Evolutionary conservation across 2,797 vertebrate species (phyloP).

Genomic region (Microchirus variegatus): DNA sequence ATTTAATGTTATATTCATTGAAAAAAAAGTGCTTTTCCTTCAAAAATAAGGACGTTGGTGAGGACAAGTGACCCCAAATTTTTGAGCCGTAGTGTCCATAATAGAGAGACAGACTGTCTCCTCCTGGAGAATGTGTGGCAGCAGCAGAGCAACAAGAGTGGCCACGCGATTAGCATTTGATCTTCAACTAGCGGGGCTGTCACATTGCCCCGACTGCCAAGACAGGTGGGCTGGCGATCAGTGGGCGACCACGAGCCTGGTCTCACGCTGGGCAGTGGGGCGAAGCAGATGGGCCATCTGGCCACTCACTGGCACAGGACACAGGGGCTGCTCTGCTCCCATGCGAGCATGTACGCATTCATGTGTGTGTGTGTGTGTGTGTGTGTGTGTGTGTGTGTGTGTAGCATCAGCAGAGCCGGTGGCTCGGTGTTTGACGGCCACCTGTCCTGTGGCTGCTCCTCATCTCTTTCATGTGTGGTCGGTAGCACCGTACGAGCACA

Average conservation of each 20-base stretch:
- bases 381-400: constrained; percentile 23
- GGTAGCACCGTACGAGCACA: constrained; percentile 27
- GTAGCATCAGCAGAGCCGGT: constrained; percentile 37
- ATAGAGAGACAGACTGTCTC: constrained; percentile 27
- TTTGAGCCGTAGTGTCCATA: too few species aligned
- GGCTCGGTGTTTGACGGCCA: constrained; percentile 67
- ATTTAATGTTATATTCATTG: too few species aligned
- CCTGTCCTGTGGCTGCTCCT: constrained; percentile 72
- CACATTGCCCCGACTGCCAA: constrained; percentile 55
- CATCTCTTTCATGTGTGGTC: constrained; percentile 65
- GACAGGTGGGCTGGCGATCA: constrained; percentile 68
- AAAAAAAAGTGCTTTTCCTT: too few species aligned
- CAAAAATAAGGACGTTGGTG: too few species aligned
- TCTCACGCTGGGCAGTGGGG: constrained; percentile 66
- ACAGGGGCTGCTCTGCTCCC: constrained; percentile 63
- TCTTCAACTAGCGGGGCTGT: constrained; percentile 57
- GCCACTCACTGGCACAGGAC: constrained; percentile 64
- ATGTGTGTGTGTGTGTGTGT: constrained; percentile 23
- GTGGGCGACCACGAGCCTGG: constrained; percentile 65
- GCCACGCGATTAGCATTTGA: constrained; percentile 64
- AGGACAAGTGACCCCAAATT: too few species aligned
- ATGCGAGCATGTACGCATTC: constrained; percentile 19
- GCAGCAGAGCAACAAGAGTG: constrained; percentile 49
- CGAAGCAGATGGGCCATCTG: constrained; percentile 82
- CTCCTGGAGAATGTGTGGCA: constrained; percentile 43